Evolutionary conservation across 2,113 vertebrate species (phyloP), one percentile per base, ranked within the genome.

Genomic region (Chelonoidis abingdonii): DNA sequence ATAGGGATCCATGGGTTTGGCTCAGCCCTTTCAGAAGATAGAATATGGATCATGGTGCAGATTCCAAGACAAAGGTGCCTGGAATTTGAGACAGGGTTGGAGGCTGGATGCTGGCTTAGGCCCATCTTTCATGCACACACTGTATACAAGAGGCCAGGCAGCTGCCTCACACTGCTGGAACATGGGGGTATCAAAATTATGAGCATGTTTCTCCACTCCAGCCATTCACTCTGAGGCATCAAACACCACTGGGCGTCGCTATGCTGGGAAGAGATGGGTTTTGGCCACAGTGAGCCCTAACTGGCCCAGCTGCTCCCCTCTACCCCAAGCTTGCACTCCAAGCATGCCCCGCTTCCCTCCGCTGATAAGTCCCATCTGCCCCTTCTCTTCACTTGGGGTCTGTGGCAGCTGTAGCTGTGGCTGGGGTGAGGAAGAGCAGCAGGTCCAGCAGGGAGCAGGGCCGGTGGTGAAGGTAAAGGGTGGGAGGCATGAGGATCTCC

Each of bases 191-290:
- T 17, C 2, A 35, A 17, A 12, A 65, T 65, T 65, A 6, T 31
- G 31, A 13, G 78, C 10, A 0, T 3, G 21, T 16, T 11, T 78
- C 44, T 0, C 2, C 93, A 80, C 0, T 3, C 80, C 89, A 47
- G 69, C 5, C 79, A 22, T 29, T 1, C 54, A 25, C 54, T 56
- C 54, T 56, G 54, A 22, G 62, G 29, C 31, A 5, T 65, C 62
- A 14, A 35, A 29, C 62, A n/a, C 31, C 3, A 0, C 53, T 35
- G 57, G 31, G 27, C 44, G 52, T 76, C 81, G 62, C 62, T 35
- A 25, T 22, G 62, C 31, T 65, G 56, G 57, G 31, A 65, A 29
- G 5, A 65, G 29, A 57, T 19, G 27, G 56, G 86, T 14, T 29
- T 13, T 14, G 62, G 59, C 59, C 50, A 16, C 29, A 4, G 72